Percentiles rank a stretch among this genome's conserved stretches.
Evolutionary conservation across 2,113 vertebrate genomes (phyloP).

Genomic region (Candoia aspera): DNA sequence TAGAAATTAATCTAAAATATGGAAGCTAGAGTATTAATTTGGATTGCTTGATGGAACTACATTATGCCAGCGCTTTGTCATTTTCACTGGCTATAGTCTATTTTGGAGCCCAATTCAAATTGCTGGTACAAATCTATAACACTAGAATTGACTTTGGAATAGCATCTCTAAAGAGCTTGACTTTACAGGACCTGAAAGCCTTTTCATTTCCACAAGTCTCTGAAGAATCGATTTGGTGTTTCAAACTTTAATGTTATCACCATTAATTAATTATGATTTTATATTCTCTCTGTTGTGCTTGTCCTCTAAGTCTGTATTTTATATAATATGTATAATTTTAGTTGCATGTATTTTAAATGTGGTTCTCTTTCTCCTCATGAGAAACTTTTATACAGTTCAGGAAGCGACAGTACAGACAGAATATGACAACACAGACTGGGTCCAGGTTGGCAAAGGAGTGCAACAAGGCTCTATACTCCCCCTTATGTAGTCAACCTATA

Average conservation of each 20-base stretch:
- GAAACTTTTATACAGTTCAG: not conserved
- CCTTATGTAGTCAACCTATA: not conserved
- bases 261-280: not conserved
- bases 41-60: not conserved
- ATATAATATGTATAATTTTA: not conserved
- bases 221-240: not conserved
- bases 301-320: not conserved
- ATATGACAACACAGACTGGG: not conserved
- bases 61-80: not conserved
- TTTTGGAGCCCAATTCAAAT: not conserved
- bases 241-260: not conserved
- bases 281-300: not conserved
- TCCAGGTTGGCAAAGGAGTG: not conserved
- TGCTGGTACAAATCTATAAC: not conserved
- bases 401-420: not conserved
- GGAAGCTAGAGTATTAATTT: not conserved
- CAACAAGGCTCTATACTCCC: not conserved
- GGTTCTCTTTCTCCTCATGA: not conserved
- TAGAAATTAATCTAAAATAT: not conserved
- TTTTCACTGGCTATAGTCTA: not conserved
- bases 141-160: not conserved
- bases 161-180: not conserved
- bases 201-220: not conserved
- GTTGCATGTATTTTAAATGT: not conserved
- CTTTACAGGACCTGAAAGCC: not conserved